Evolutionary conservation across 2,888 invertebrate genomes (phyloP), one percentile per base, ranked within the genome.

Genomic region (Gastracanthus pulcherrimus): DNA sequence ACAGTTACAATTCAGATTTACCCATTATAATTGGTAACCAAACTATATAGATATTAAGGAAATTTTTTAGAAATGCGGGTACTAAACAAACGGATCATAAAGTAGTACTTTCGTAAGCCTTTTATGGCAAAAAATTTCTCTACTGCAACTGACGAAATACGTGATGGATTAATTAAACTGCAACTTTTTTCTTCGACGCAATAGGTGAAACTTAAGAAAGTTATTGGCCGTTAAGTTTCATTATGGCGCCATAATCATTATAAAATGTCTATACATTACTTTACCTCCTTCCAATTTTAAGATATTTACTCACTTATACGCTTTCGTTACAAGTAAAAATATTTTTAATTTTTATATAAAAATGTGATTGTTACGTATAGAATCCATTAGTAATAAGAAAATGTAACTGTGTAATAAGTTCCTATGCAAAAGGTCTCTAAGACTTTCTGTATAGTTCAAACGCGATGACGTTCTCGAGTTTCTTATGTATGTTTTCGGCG

Each of bases 151-250:
- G 23, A 23, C 19, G 51, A 51, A 51, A 55, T 26, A 55, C 51
- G 45, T 13, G 45, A 45, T 45, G 38, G 19, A 7, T 41, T 41
- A 67, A 67, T 41, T 45, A 67, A 67, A 26, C 11, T 55, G 26
- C 1, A 23, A 51, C 26, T 55, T 55, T 29, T 62, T 29, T 67
- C n/a, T 23, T 34, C 7, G 13, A 19, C 34, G 69, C 51, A n/a
- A 70, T 48, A 34, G 19, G 69, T 23, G 69, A 70, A 51, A 51
- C 34, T 41, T 31, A 31, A 9, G 51, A 70, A 70, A 51, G 48
- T 34, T 31, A 45, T 70, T 34, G 41, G 31, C 3, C 26, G 13
- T 31, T 69, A 34, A 69, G 16, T 41, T 4, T 41, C 41, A 19
- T 48, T n/a, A n/a, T n/a, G n/a, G n/a, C n/a, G n/a, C n/a, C n/a